These are phyloP conservation scores for Melolontha melolontha DNA, from an alignment of 2,888 invertebrate genomes.

Conservation along the genomic window DNA sequence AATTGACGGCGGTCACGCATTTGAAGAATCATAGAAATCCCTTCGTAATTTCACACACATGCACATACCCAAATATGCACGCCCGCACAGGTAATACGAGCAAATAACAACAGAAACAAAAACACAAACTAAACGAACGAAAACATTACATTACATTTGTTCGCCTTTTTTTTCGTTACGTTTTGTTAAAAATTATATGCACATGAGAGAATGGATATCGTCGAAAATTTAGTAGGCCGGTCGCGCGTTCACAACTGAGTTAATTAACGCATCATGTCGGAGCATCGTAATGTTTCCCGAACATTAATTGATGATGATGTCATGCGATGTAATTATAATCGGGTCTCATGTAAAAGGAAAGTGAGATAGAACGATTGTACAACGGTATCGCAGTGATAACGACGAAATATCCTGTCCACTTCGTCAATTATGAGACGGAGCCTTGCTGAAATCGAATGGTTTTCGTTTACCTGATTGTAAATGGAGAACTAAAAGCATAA, in stretches of 20 bases:
- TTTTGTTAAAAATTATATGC: no score
- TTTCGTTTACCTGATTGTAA: conserved; percentile 3
- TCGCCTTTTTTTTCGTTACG: not conserved
- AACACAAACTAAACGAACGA: not conserved
- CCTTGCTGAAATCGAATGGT: conserved; percentile 31
- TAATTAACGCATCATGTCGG: conserved; percentile 40
- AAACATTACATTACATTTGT: conserved; percentile 6
- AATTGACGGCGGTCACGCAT: conserved; percentile 16
- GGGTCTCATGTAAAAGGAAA: conserved; percentile 5
- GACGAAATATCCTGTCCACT: conserved; percentile 32
- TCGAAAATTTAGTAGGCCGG: conserved; percentile 10
- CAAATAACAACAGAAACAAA: conserved; percentile 1
- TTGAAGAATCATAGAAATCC: conserved; percentile 3
- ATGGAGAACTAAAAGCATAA: not conserved
- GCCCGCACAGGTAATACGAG: not conserved
- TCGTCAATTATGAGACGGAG: conserved; percentile 16
- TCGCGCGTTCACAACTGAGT: conserved; percentile 52
- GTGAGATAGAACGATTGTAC: conserved; percentile 5
- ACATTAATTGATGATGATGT: conserved; percentile 60
- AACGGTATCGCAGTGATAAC: not conserved
- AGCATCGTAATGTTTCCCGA: conserved; percentile 44
- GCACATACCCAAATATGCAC: not conserved
- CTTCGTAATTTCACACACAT: not conserved
- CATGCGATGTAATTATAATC: conserved; percentile 46
- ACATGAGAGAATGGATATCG: not conserved